These are phyloP conservation scores for Morpho achilles DNA, from an alignment of 2,888 invertebrate genomes.

Conservation along the genomic window DNA sequence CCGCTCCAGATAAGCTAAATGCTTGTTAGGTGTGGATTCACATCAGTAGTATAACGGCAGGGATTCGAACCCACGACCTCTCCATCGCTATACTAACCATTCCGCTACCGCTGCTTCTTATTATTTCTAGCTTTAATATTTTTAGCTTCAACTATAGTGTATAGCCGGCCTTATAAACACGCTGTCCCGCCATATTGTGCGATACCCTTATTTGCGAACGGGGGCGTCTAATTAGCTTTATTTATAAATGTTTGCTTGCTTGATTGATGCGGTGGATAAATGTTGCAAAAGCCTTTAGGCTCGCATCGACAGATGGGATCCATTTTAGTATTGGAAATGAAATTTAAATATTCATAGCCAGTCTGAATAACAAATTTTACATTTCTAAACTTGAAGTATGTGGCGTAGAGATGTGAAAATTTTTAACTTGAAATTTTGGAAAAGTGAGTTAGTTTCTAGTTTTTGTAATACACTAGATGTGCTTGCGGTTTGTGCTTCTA, in stretches of 20 bases:
- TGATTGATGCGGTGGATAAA: slow-evolving; percentile 19
- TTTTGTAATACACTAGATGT: no score
- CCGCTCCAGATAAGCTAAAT: no score
- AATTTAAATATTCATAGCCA: slow-evolving; percentile 11
- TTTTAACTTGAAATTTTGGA: no score
- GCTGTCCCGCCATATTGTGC: not conserved
- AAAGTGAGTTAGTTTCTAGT: no score
- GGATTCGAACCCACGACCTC: no score
- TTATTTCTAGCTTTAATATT: no score
- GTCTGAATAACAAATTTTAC: not conserved
- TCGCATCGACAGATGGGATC: slow-evolving; percentile 12
- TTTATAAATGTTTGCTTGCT: slow-evolving; percentile 20
- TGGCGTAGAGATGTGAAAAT: no score
- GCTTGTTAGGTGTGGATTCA: no score
- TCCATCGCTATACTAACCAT: no score
- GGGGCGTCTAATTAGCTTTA: slow-evolving; percentile 21
- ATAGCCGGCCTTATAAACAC: not conserved
- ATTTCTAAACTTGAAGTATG: not conserved
- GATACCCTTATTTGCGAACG: slow-evolving; percentile 5
- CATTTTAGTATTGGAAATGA: slow-evolving; percentile 18
- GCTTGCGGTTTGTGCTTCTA: no score
- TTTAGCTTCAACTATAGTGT: not conserved
- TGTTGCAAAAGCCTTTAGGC: slow-evolving; percentile 11
- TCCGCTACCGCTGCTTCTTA: no score
- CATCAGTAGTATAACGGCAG: no score